phyloP scores from a whole-genome alignment of 2,113 vertebrate species.

The Lonchura striata region DNA sequence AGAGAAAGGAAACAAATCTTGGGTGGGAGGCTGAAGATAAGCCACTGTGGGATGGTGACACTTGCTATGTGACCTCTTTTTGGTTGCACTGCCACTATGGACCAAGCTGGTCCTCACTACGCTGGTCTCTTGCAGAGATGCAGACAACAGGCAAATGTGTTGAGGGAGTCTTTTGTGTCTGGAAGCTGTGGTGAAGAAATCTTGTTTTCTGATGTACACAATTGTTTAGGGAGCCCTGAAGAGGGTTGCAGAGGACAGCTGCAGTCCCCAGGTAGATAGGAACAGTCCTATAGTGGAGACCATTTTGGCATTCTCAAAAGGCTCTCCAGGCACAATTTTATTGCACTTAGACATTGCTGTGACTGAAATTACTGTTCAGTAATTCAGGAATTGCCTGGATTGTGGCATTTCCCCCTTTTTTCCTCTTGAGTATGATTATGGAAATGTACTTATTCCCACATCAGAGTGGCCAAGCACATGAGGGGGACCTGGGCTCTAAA shows the following conservation, averaged over 20 bases:
- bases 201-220: neutral
- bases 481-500: neutral
- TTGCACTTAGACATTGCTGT: neutral
- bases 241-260: neutral
- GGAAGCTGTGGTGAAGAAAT: neutral
- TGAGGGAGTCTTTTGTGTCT: neutral
- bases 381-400: neutral
- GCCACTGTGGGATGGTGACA: rapidly evolving
- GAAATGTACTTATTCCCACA: neutral
- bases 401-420: neutral
- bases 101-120: neutral
- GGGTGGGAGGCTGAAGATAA: neutral
- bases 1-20: neutral
- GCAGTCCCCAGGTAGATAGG: neutral
- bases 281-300: neutral
- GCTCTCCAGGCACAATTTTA: neutral
- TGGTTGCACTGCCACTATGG: rapidly evolving
- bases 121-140: neutral
- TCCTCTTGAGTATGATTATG: neutral
- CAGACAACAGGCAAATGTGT: neutral
- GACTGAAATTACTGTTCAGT: neutral
- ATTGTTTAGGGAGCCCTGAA: neutral
- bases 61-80: neutral
- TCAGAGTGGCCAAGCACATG: neutral
- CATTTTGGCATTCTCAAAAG: neutral